These are phyloP conservation scores for Tiaroga cobitis DNA, from an alignment of 2,797 vertebrate species.

Conservation along the genomic window DNA sequence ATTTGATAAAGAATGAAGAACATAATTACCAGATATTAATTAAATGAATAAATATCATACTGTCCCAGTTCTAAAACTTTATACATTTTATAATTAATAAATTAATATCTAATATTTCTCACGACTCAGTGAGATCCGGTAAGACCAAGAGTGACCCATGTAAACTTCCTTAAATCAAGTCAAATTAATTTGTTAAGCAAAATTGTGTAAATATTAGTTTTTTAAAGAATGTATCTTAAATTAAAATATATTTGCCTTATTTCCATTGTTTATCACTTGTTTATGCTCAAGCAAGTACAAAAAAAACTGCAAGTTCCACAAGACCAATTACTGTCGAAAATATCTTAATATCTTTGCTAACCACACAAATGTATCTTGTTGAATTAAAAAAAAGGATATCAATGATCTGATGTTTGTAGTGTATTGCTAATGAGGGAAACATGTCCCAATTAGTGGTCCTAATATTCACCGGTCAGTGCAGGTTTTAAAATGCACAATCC, in stretches of 20 bases:
- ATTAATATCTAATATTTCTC: not conserved
- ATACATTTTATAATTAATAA: not conserved
- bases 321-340: not conserved
- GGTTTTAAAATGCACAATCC: not conserved
- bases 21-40: not conserved
- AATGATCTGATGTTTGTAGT: not conserved
- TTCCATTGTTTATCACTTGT: not conserved
- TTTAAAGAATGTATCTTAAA: not conserved
- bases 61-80: not conserved
- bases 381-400: not conserved
- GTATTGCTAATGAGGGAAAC: not conserved
- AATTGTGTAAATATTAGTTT: not conserved
- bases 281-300: not conserved
- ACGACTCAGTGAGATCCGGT: not conserved
- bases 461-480: not conserved
- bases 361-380: not conserved
- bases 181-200: not conserved
- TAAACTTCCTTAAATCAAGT: not conserved
- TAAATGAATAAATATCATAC: not conserved
- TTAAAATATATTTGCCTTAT: not conserved
- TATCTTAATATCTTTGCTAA: not conserved
- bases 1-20: not conserved
- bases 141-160: too few species aligned
- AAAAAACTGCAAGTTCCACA: not conserved
- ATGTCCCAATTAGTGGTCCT: not conserved